Evolutionary conservation across 2,888 invertebrate species (phyloP).

Genomic region (Electrophaes corylata): DNA sequence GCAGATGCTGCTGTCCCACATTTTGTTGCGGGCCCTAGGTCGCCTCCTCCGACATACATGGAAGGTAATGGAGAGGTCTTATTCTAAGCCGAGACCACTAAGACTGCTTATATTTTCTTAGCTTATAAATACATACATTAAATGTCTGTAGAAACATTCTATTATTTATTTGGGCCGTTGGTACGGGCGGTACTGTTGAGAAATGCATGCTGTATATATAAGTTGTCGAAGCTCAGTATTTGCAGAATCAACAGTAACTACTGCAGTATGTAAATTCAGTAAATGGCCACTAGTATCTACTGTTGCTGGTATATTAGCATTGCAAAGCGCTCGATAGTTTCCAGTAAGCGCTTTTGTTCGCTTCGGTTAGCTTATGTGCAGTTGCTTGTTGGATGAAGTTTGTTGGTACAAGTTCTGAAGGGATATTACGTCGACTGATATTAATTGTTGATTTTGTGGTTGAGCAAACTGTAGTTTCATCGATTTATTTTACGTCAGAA

Average conservation of each 20-base stretch:
- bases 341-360: conserved; percentile 24
- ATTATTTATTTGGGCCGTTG: too few relatives aligned
- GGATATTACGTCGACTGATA: background rate
- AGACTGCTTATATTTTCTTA: too few relatives aligned
- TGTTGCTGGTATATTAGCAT: conserved; percentile 20
- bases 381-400: conserved; percentile 1
- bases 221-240: conserved; percentile 1
- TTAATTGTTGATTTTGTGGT: background rate
- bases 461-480: background rate
- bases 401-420: background rate
- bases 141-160: too few relatives aligned
- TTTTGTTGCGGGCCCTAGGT: too few relatives aligned
- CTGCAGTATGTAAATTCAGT: conserved; percentile 21
- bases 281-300: conserved; percentile 2
- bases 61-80: too few relatives aligned
- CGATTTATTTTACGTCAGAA: background rate
- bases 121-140: too few relatives aligned
- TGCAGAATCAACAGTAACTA: conserved; percentile 15
- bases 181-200: too few relatives aligned
- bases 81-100: too few relatives aligned
- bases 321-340: conserved; percentile 24
- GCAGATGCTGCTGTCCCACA: too few relatives aligned
- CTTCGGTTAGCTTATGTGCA: conserved; percentile 15
- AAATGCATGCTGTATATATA: background rate
- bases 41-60: too few relatives aligned